Evolutionary conservation across 92 coral and sea anemone species (phyloP).

Genomic region (Palythoa grandis): DNA sequence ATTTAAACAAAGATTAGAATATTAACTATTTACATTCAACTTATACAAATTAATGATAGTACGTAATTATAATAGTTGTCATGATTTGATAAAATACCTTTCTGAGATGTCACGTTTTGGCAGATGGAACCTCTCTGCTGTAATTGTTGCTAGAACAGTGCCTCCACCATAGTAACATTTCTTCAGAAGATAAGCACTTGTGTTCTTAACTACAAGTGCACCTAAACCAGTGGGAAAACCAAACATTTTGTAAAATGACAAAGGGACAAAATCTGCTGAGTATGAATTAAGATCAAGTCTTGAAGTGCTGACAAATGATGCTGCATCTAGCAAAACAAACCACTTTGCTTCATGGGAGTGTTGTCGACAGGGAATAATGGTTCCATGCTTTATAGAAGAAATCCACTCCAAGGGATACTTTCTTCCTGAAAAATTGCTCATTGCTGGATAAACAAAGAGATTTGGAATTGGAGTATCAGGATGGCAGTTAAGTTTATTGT

Average conservation of each 20-base stretch:
- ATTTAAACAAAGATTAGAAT: too few relatives aligned
- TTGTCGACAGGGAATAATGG: conserved; percentile 19
- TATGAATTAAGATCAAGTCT: conserved; percentile 67
- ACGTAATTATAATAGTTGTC: neutral
- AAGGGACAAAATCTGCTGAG: conserved; percentile 85
- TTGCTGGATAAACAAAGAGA: conserved; percentile 93
- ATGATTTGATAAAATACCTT: conserved; percentile 55
- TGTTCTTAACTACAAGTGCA: conserved; percentile 78
- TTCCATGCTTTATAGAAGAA: conserved; percentile 43
- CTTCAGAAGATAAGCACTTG: conserved; percentile 67
- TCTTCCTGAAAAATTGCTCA: conserved; percentile 94
- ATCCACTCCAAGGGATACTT: conserved; percentile 87
- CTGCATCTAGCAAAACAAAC: conserved; percentile 96
- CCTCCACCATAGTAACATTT: conserved; percentile 96
- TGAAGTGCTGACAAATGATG: conserved; percentile 91
- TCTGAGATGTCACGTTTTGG: conserved; percentile 66
- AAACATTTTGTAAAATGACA: conserved; percentile 96
- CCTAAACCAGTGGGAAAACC: conserved; percentile 99
- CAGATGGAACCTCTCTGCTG: conserved; percentile 77
- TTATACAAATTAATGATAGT: too few relatives aligned
- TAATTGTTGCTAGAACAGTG: conserved; percentile 84
- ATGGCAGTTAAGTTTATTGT: neutral
- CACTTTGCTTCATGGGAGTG: conserved; percentile 44
- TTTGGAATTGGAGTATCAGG: neutral
- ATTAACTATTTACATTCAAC: too few relatives aligned